Evolutionary conservation across 1,140 invertebrate species (phyloP), one percentile per base, ranked within the genome.

Genomic region (Formica exsecta): DNA sequence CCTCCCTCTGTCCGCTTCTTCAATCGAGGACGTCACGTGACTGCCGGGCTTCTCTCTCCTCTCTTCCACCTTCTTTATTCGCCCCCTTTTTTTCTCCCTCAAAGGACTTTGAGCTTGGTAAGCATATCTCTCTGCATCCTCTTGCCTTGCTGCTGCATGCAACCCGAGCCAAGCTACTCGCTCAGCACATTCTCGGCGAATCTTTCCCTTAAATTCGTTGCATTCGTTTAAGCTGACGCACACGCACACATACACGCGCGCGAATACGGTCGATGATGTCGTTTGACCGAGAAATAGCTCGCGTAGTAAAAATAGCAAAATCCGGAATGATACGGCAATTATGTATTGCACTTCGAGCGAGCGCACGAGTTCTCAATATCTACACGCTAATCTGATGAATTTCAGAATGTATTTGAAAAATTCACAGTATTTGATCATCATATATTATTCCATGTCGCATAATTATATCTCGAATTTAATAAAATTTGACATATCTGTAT

Each of bases 31-130:
- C 54, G 59, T 59, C 61, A 66, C 65, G 51, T 70, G 85, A 44
- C 73, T 64, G 32, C n/a, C 54, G 51, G 16, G 16, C 19, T n/a
- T n/a, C 66, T 54, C 62, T n/a, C 22, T 38, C 51, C n/a, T 51
- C 29, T 51, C 32, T 29, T 66, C 16, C 48, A 9, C 29, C 38
- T 64, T 75, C 16, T 54, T 32, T 74, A 54, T 38, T 66, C 76
- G 32, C n/a, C 11, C 16, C 38, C 36, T 25, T n/a, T 25, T 44
- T 68, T 25, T 62, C 77, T 29, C 29, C 32, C 62, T 64, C 85
- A 44, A 84, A 80, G 68, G 62, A 77, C 87, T 92, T 87, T 86
- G 88, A 92, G 91, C 91, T 91, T 88, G 81, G 90, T 90, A 92
- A 92, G 91, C 92, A 91, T 91, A 92, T 92, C 86, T 86, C 79